Conservation (phyloP, 2,113 vertebrate species). For the Natator depressus region DNA sequence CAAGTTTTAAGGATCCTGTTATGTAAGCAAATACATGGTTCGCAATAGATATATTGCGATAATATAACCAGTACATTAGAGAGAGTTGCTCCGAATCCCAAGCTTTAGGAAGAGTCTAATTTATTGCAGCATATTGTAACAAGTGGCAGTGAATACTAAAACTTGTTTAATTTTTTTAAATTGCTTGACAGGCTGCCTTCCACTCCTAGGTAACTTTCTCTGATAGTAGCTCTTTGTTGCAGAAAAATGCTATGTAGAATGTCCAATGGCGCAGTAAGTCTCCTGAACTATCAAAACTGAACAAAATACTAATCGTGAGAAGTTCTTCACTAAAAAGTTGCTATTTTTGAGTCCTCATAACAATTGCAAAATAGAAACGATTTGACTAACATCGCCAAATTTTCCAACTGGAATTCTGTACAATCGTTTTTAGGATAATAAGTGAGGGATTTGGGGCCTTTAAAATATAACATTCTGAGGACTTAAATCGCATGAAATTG, state of each 20-base stretch:
- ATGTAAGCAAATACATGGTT: neutral
- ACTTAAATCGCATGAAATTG: neutral
- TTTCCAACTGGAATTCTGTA: neutral
- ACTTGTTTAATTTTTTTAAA: neutral
- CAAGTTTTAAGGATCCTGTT: neutral
- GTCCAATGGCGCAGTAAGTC: too few species aligned
- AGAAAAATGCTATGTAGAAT: too few species aligned
- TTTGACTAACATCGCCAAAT: neutral
- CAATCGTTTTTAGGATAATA: neutral
- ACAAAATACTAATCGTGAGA: too few species aligned
- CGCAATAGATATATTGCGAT: neutral
- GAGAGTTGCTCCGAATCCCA: neutral
- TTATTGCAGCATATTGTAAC: neutral
- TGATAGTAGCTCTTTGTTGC: too few species aligned
- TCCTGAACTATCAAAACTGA: too few species aligned
- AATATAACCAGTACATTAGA: neutral
- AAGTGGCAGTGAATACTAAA: neutral
- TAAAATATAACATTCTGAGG: neutral
- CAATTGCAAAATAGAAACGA: neutral
- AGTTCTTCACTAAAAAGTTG: too few species aligned
- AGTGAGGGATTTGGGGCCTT: neutral
- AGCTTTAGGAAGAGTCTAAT: neutral
- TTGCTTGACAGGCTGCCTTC: too few species aligned
- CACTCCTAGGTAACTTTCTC: too few species aligned
- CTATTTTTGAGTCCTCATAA: neutral